Evolutionary conservation across 2,888 invertebrate species (phyloP), one percentile per base, ranked within the genome.

Genomic region (Sminthurinus aureus): DNA sequence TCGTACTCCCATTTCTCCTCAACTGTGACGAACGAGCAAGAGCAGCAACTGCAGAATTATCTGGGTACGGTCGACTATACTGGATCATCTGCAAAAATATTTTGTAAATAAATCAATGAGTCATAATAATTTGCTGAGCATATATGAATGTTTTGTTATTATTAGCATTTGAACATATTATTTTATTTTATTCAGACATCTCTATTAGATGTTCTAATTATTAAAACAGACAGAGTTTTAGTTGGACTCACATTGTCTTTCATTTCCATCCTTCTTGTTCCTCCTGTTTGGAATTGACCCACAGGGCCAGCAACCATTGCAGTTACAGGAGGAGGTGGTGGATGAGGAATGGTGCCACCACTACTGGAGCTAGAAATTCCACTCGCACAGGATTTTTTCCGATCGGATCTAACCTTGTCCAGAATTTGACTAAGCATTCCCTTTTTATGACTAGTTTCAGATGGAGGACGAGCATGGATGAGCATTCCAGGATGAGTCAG

Each of bases 371-470:
- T 79, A 11, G 66, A 67, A 1, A 83, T 38, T 0, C 81, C 77
- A 24, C 82, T 79, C 11, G 79, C 79, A 11, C 86, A 85, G 79
- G 88, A 88, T 83, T 88, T 88, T 79, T 88, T 88, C 76, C 88
- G 79, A 73, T 88, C 88, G n/a, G n/a, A 81, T 88, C 88, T 86
- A 6, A 92, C 92, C 89, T 92, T 93, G 85, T 93, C 93, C 51
- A 93, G 91, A 73, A 93, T 89, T 87, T 93, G 93, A 82, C 92
- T 92, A 67, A 93, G 89, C 9, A 93, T 91, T 0, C 93, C 90
- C 75, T 90, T 87, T 81, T 90, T 89, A 38, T 38, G 38, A 38
- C 38, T 6, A 77, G 86, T 82, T 12, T 86, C 80, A 9, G 83
- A 66, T n/a, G 26, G 78, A 50, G 24, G 67, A 0, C 52, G 76